Base-by-base conservation (phyloP, 2,888 invertebrate genomes). In the Erebia ligea region DNA sequence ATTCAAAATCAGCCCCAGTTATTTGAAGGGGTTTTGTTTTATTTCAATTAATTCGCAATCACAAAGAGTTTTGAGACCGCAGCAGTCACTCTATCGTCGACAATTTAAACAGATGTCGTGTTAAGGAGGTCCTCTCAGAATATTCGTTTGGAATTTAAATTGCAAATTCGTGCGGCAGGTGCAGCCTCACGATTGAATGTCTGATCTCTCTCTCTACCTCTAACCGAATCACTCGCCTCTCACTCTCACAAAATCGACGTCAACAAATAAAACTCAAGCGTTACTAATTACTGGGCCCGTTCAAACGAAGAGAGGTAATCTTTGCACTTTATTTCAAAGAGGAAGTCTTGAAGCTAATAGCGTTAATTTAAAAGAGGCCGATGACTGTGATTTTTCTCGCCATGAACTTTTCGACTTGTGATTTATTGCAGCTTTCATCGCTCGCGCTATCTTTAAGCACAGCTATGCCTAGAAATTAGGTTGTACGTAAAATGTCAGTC, bases 71-170 rank as follows among this genome's bases (percentile, higher is more conserved):
- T 82, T 77, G 76, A 81, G 80, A 84, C 88, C 87, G 79, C 89
- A 88, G 84, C 86, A 88, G 91, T 90, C 88, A 90, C 89, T 92
- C 90, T 85, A 92, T 92, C 86, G 87, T 86, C 92, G 87, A 85
- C 88, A 90, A 92, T 93, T 92, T 90, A 91, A 92, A 89, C 92
- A 93, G 93, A 94, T 94, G 92, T 94, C 93, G 93, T 93, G 93
- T 93, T 94, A 94, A 93, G 91, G 91, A 93, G 92, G 89, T 91
- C 91, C 90, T 92, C 86, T 82, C 83, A 78, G 86, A 92, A 92
- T 91, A 91, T 91, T 92, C 91, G 89, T 91, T 87, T 72, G 82
- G 86, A 89, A 94, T 94, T 93, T 93, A 93, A 93, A 94, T 94
- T 94, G 93, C 92, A 93, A 93, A 94, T 94, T 92, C 84, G 86